Evolutionary conservation across 2,113 vertebrate genomes (phyloP).

Genomic region (Oxyura jamaicensis): DNA sequence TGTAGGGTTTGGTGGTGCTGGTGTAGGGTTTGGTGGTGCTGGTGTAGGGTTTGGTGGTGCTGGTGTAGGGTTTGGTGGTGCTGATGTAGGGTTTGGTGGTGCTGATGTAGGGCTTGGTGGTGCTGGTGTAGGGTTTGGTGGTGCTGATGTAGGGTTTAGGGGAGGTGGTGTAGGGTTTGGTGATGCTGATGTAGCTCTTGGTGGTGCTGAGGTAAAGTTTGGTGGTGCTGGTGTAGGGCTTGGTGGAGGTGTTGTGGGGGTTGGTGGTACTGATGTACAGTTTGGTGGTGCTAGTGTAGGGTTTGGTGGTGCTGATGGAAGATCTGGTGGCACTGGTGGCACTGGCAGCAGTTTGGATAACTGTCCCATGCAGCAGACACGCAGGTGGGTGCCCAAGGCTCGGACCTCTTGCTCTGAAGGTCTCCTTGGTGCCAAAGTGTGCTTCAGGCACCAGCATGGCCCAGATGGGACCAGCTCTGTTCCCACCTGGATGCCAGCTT

Average conservation of each 20-base stretch:
- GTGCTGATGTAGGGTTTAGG: rapidly evolving
- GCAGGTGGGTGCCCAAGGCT: background rate
- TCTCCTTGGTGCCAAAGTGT: background rate
- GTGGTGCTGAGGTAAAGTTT: background rate
- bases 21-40: background rate
- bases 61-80: background rate
- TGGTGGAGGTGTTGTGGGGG: too few species aligned
- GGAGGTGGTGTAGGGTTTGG: rapidly evolving
- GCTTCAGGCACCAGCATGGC: background rate
- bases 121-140: rapidly evolving
- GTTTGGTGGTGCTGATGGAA: background rate
- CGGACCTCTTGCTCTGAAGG: background rate
- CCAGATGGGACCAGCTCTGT: background rate
- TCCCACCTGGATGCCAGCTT: background rate
- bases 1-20: background rate
- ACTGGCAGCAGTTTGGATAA: background rate
- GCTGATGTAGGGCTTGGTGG: rapidly evolving
- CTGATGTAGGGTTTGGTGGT: background rate
- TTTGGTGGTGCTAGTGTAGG: background rate
- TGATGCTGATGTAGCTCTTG: background rate
- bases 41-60: too few species aligned
- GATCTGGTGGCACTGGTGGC: background rate
- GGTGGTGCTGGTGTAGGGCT: background rate
- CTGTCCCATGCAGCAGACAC: background rate
- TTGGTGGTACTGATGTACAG: background rate